Percentiles rank a stretch among this genome's conserved stretches.
phyloP scores from a whole-genome alignment of 2,113 vertebrate genomes.

The Rana temporaria region DNA sequence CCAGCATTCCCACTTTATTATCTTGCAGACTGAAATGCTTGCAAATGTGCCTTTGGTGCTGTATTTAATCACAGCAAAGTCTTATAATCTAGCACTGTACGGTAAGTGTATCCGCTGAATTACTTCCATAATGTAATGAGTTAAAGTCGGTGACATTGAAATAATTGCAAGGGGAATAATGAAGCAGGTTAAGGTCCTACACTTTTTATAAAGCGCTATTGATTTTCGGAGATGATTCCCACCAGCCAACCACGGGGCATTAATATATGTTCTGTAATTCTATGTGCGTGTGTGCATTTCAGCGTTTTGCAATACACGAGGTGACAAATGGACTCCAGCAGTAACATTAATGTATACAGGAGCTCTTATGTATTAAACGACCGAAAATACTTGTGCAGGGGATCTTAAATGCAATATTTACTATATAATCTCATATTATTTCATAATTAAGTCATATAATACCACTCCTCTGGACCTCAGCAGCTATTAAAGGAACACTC shows the following conservation, averaged over 20 bases:
- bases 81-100: background rate
- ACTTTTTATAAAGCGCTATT: slow-evolving; percentile 50
- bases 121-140: slow-evolving; percentile 42
- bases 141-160: slow-evolving; percentile 56
- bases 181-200: slow-evolving; percentile 43
- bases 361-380: slow-evolving; percentile 1
- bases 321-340: slow-evolving; percentile 33
- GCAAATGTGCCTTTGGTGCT: background rate
- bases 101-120: slow-evolving; percentile 16
- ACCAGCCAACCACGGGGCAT: slow-evolving; percentile 19
- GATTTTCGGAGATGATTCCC: slow-evolving; percentile 47
- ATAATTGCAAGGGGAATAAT: slow-evolving; percentile 56
- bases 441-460: background rate
- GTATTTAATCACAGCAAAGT: slow-evolving; percentile 12
- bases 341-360: slow-evolving; percentile 24
- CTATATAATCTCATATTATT: background rate
- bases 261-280: slow-evolving; percentile 38
- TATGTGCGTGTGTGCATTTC: background rate
- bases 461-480: background rate
- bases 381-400: background rate
- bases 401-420: slow-evolving; percentile 4
- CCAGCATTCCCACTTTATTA: background rate
- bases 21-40: background rate
- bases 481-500: too few relatives aligned
- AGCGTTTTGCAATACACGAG: background rate